Percentiles rank a stretch among this genome's conserved stretches.
Evolutionary conservation across 1,140 invertebrate genomes (phyloP).

Genomic region (Hermetia illucens): DNA sequence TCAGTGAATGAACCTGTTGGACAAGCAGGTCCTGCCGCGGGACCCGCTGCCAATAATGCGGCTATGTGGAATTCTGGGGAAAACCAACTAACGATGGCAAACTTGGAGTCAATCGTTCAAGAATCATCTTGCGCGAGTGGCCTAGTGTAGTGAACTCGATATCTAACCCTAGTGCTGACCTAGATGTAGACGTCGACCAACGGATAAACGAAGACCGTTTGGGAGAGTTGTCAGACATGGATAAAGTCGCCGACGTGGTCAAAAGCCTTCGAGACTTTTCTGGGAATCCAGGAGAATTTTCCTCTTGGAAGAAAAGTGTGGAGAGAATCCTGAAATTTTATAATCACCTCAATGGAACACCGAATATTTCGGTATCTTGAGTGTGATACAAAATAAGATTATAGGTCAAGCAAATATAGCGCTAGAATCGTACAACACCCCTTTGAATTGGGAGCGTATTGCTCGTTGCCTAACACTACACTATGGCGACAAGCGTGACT

Average conservation of each 20-base stretch:
- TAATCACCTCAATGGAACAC: background rate
- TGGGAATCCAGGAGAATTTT: constrained; percentile 2
- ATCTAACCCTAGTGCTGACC: no score
- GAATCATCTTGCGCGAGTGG: no score
- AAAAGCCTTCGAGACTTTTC: constrained; percentile 2
- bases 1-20: no score
- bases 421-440: background rate
- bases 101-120: no score
- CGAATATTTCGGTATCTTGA: constrained; percentile 4
- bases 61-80: no score
- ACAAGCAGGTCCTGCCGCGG: no score
- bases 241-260: constrained; percentile 3
- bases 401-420: background rate
- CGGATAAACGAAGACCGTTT: background rate
- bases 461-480: background rate
- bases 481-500: background rate
- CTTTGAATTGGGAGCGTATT: background rate
- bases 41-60: no score
- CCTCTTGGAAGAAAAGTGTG: constrained; percentile 5
- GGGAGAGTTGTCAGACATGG: background rate
- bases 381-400: background rate
- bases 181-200: no score
- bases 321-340: constrained; percentile 2
- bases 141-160: no score
- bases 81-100: no score